Evolutionary conservation across 2,797 vertebrate species (phyloP).

Genomic region (Salmo trutta): DNA sequence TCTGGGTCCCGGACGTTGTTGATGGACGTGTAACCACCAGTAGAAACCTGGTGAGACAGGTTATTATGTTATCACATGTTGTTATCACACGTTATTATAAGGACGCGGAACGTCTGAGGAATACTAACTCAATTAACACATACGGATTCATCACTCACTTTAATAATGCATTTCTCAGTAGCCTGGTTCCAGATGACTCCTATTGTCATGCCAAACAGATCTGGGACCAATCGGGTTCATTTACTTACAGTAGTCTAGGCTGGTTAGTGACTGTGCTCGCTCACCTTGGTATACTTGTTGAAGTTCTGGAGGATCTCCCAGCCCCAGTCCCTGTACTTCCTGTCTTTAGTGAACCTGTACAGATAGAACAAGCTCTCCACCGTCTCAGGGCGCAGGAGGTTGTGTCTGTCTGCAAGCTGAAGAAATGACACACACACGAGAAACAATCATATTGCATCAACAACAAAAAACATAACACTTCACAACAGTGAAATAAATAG

Average conservation of each 20-base stretch:
- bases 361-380: constrained; percentile 96
- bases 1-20: constrained; percentile 86
- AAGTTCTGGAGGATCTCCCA: constrained; percentile 92
- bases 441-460: not conserved
- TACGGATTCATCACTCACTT: not conserved
- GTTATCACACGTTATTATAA: not conserved
- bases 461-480: no score
- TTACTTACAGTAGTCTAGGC: not conserved
- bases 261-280: constrained; percentile 23
- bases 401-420: constrained; percentile 92
- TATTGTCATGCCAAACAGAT: not conserved
- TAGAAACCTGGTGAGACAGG: constrained; percentile 74
- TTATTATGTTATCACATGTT: no score
- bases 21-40: constrained; percentile 92
- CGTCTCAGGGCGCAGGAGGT: constrained; percentile 91
- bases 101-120: no score
- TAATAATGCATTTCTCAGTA: not conserved
- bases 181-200: not conserved
- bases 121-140: not conserved
- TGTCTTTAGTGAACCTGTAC: constrained; percentile 86
- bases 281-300: constrained; percentile 88
- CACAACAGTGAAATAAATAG: no score
- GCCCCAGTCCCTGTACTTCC: constrained; percentile 92
- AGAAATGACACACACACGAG: not conserved
- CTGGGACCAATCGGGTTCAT: not conserved